These are phyloP conservation scores for Pentamera pediparva DNA, from an alignment of 53 echinoderm and acorn worm species.

Conservation along the genomic window DNA sequence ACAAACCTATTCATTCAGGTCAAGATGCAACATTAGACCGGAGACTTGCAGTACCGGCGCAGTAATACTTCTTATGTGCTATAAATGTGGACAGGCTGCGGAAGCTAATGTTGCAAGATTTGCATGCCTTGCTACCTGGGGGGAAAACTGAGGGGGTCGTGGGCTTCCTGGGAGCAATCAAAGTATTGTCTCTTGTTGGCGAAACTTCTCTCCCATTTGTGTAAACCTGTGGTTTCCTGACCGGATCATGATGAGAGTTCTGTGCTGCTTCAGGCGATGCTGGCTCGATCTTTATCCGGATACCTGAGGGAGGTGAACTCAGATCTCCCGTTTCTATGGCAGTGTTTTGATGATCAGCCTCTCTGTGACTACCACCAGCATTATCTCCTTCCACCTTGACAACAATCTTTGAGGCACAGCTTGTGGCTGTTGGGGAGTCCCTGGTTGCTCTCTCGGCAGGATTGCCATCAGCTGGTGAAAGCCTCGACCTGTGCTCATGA, in stretches of 20 bases:
- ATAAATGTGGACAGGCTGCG: constrained; percentile 88
- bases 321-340: neutral
- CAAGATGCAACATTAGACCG: constrained; percentile 1
- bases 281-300: neutral
- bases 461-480: neutral
- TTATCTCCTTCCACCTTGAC: neutral
- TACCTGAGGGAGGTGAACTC: neutral
- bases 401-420: no score
- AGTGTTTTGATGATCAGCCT: no score
- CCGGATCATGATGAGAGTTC: no score
- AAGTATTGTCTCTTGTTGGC: no score
- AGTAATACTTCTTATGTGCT: constrained; percentile 97
- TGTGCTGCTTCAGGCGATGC: neutral
- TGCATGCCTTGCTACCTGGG: constrained; percentile 58
- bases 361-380: neutral
- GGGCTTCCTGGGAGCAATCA: no score
- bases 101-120: constrained; percentile 82
- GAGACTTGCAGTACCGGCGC: constrained; percentile 48
- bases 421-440: no score
- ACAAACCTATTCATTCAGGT: no score
- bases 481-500: no score
- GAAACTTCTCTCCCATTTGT: no score
- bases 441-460: neutral
- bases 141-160: constrained; percentile 6
- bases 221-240: no score